Conservation (phyloP, 2,113 vertebrate species). For the Phylloscopus whistleri region DNA sequence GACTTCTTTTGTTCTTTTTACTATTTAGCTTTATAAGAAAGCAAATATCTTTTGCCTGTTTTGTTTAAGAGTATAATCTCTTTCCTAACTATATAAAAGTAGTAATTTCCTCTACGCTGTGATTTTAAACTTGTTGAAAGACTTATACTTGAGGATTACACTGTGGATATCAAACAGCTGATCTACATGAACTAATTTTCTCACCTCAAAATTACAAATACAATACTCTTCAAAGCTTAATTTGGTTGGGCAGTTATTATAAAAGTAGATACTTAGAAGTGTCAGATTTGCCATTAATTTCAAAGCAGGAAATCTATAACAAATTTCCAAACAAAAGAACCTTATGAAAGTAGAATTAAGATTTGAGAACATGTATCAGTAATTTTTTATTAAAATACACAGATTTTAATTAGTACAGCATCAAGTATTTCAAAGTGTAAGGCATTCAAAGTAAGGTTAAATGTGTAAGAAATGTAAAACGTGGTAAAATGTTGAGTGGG, state of each 20-base stretch:
- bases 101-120: constrained; percentile 3
- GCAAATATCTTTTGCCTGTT: neutral
- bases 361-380: neutral
- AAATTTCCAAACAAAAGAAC: neutral
- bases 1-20: constrained; percentile 47
- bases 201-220: neutral
- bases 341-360: neutral
- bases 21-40: constrained; percentile 28
- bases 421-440: neutral
- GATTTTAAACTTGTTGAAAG: constrained; percentile 7
- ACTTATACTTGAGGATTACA: neutral
- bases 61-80: neutral
- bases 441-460: neutral
- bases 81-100: neutral
- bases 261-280: neutral
- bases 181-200: neutral
- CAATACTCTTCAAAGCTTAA: neutral
- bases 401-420: neutral
- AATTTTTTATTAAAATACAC: neutral
- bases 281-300: neutral
- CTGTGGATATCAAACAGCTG: neutral
- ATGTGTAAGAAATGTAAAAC: neutral
- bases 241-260: neutral
- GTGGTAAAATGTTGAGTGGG: neutral
- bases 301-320: neutral